Percentiles rank a stretch among this genome's conserved stretches.
phyloP scores from a whole-genome alignment of 1,140 invertebrate genomes.

The Drosophila mayri region DNA sequence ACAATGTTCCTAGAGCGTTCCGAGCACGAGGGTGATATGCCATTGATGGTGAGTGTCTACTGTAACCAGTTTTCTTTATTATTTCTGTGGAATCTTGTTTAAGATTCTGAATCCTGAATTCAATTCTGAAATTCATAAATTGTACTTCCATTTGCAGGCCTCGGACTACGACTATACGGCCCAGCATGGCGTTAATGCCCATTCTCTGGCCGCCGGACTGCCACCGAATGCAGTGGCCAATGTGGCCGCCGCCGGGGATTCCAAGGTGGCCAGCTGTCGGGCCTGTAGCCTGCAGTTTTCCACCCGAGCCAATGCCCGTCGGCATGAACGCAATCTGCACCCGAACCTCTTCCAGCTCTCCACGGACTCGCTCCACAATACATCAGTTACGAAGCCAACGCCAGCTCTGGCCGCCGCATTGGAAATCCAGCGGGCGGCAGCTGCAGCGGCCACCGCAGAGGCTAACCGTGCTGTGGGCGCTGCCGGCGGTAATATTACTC shows the following conservation, averaged over 20 bases:
- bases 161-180: constrained; percentile 73
- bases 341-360: constrained; percentile 81
- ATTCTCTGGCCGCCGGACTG: constrained; percentile 50
- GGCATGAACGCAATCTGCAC: constrained; percentile 83
- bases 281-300: constrained; percentile 84
- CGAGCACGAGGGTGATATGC: constrained; percentile 77
- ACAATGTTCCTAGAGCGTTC: constrained; percentile 82
- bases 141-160: constrained; percentile 31
- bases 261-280: constrained; percentile 78
- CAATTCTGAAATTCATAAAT: neutral
- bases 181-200: constrained; percentile 68
- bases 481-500: constrained; percentile 69
- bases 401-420: constrained; percentile 72
- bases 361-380: constrained; percentile 74
- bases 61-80: too few species aligned
- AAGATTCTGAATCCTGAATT: neutral
- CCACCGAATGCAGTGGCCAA: constrained; percentile 69
- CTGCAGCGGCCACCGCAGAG: constrained; percentile 65
- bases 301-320: constrained; percentile 83
- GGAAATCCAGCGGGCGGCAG: constrained; percentile 73
- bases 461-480: constrained; percentile 59
- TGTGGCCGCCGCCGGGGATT: constrained; percentile 68
- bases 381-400: constrained; percentile 76
- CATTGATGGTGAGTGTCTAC: constrained; percentile 63
- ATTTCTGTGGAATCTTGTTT: too few species aligned